Evolutionary conservation across 2,113 vertebrate genomes (phyloP).

Genomic region (Caranx melampygus): DNA sequence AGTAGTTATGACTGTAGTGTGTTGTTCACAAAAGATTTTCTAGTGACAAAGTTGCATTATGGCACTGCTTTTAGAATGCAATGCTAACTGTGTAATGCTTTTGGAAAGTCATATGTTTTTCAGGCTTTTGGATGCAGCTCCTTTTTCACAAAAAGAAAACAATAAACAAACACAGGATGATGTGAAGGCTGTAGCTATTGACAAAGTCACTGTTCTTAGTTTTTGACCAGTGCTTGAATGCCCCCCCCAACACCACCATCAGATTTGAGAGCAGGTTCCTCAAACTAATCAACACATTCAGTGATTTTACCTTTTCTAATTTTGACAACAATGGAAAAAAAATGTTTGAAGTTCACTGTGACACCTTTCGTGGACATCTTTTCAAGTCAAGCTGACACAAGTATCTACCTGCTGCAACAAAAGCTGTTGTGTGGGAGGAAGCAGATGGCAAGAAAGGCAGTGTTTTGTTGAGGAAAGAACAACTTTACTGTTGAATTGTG

Average conservation of each 20-base stretch:
- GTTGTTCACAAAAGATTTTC: not conserved
- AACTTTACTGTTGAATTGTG: not conserved
- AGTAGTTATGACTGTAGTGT: not conserved
- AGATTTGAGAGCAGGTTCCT: constrained; percentile 12
- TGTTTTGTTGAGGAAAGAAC: not conserved
- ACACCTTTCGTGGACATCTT: constrained; percentile 27
- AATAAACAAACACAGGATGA: no score
- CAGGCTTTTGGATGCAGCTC: no score
- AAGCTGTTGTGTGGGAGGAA: constrained; percentile 2
- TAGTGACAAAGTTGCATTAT: no score
- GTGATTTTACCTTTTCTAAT: not conserved
- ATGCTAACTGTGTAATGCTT: no score
- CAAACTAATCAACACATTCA: not conserved
- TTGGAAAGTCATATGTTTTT: no score
- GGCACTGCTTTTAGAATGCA: no score
- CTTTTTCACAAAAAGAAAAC: no score
- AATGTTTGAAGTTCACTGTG: constrained; percentile 28
- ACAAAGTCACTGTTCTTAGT: not conserved
- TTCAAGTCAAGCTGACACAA: constrained; percentile 54
- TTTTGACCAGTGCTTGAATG: not conserved
- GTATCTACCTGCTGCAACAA: constrained; percentile 25
- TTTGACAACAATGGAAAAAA: not conserved
- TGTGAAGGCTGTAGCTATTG: no score
- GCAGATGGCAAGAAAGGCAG: not conserved
- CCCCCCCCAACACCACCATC: not conserved